A percentile compares a stretch with the other conserved stretches of the same genome.
These are phyloP conservation scores for Eupithecia subumbrata DNA, from an alignment of 2,888 invertebrate species.

Conservation along the genomic window DNA sequence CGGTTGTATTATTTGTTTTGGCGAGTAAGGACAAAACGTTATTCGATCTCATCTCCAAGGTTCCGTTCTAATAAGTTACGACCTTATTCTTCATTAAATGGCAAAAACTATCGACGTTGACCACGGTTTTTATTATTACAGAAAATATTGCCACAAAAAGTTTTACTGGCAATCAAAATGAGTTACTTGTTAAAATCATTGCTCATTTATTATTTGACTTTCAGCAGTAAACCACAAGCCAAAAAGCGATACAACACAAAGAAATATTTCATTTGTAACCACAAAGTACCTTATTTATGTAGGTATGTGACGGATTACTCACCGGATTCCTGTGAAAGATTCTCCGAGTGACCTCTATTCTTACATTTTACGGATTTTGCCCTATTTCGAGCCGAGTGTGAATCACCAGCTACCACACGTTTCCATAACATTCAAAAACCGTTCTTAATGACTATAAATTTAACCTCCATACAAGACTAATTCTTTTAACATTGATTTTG, in stretches of 20 bases:
- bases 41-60: background rate
- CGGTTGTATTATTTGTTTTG: background rate
- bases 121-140: conserved; percentile 10
- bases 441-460: conserved; percentile 22
- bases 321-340: conserved; percentile 22
- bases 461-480: conserved; percentile 20
- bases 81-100: background rate
- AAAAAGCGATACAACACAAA: conserved; percentile 16
- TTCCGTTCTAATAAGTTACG: background rate
- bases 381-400: conserved; percentile 23
- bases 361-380: conserved; percentile 19
- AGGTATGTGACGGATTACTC: conserved; percentile 27
- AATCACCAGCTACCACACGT: conserved; percentile 24
- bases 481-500: background rate
- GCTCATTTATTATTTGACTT: conserved; percentile 13
- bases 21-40: background rate
- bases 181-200: conserved; percentile 12
- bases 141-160: conserved; percentile 22
- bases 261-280: conserved; percentile 17
- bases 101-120: conserved; percentile 4
- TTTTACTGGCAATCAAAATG: conserved; percentile 11
- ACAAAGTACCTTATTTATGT: conserved; percentile 18
- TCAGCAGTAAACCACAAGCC: conserved; percentile 19
- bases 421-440: conserved; percentile 23
- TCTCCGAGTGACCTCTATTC: conserved; percentile 18